phyloP scores from a whole-genome alignment of 2,113 vertebrate species.

The Hyperopisus bebe region DNA sequence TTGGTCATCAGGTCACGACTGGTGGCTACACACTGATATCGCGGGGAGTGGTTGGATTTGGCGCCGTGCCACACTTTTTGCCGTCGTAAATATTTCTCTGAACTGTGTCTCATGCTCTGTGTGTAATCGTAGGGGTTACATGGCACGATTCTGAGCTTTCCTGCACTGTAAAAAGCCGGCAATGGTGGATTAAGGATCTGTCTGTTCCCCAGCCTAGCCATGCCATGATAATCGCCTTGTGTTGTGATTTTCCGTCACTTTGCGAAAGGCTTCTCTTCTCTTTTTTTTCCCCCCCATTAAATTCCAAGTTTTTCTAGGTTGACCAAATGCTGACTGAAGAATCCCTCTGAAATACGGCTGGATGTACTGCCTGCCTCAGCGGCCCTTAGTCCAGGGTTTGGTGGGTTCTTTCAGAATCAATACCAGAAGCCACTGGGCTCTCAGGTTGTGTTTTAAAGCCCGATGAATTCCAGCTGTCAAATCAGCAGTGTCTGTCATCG shows the following conservation, averaged over 20 bases:
- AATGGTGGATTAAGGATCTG: background rate
- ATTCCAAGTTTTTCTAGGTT: background rate
- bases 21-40: background rate
- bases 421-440: background rate
- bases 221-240: background rate
- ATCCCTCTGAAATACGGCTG: constrained; percentile 1
- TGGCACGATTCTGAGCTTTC: background rate
- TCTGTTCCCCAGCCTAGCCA: background rate
- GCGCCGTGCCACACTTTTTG: background rate
- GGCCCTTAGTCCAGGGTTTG: background rate
- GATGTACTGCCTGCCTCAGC: background rate
- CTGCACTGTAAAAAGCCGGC: no score
- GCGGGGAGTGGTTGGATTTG: background rate
- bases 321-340: background rate
- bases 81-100: background rate
- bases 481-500: background rate
- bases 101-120: background rate
- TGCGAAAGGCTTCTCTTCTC: no score
- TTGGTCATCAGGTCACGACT: constrained; percentile 20
- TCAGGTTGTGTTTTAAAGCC: constrained; percentile 31
- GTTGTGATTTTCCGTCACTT: background rate
- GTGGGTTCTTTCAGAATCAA: constrained; percentile 9
- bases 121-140: constrained; percentile 10
- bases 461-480: constrained; percentile 34
- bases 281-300: background rate